phyloP scores from a whole-genome alignment of 2,888 invertebrate genomes.

The Drosophila neutralis region DNA sequence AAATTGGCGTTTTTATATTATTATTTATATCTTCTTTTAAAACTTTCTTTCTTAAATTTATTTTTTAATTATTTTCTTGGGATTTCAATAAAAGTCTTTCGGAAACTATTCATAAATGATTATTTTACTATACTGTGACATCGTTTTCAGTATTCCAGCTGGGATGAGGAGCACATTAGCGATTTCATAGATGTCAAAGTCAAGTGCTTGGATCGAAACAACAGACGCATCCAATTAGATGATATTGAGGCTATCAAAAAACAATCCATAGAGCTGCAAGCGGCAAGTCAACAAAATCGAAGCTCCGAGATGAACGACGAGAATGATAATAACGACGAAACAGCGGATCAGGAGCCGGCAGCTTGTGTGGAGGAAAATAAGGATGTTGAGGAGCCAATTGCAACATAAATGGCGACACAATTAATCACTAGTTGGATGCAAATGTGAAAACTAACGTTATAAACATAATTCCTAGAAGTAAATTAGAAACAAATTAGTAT shows the following conservation, averaged over 20 bases:
- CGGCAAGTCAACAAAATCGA: constrained; percentile 22
- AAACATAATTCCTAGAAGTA: constrained; percentile 35
- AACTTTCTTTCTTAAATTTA: no score
- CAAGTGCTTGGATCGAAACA: constrained; percentile 80
- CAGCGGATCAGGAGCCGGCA: constrained; percentile 25
- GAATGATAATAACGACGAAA: constrained; percentile 35
- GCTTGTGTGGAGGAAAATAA: constrained; percentile 32
- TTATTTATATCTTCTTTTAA: not conserved
- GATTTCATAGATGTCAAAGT: constrained; percentile 83
- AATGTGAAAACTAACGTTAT: constrained; percentile 41
- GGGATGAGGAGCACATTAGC: constrained; percentile 83
- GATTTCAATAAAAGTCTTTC: not conserved
- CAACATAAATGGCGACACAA: constrained; percentile 35
- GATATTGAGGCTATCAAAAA: constrained; percentile 70
- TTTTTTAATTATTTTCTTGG: not conserved
- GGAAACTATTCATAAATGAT: not conserved
- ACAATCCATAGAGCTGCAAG: constrained; percentile 58
- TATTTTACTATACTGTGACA: not conserved
- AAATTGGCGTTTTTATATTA: not conserved
- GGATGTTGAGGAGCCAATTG: constrained; percentile 42
- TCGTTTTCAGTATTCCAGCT: constrained; percentile 83
- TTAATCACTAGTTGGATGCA: constrained; percentile 13
- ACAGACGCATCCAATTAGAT: constrained; percentile 80
- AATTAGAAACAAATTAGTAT: constrained; percentile 61
- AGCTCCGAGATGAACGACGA: constrained; percentile 41